Percentiles rank a stretch among this genome's conserved stretches.
Conservation (phyloP, 2,888 invertebrate genomes). For the Eupithecia tripunctaria region DNA sequence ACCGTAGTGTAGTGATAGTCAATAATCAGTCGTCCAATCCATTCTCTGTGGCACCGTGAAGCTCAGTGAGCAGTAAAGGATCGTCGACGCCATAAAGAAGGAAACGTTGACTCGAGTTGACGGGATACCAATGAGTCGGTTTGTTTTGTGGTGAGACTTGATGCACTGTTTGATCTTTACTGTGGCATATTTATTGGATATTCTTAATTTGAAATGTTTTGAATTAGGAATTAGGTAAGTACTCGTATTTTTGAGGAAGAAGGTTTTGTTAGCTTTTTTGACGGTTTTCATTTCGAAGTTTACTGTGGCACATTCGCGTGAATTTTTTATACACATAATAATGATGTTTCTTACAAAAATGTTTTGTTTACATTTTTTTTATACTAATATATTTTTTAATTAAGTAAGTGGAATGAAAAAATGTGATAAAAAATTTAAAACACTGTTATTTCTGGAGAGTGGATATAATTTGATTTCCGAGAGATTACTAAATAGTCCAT, state of each 20-base stretch:
- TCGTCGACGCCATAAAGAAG: constrained; percentile 39
- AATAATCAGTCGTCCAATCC: not conserved
- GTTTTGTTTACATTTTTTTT: too few species aligned
- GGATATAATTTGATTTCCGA: too few species aligned
- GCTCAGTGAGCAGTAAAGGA: constrained; percentile 36
- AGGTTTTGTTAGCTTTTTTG: not conserved
- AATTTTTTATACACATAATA: too few species aligned
- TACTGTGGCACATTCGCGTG: not conserved
- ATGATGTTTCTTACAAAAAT: too few species aligned
- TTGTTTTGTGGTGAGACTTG: constrained; percentile 31
- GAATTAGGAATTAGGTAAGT: not conserved
- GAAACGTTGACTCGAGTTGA: constrained; percentile 41
- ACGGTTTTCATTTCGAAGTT: not conserved
- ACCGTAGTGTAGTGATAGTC: too few species aligned
- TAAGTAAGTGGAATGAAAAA: too few species aligned
- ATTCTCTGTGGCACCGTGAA: constrained; percentile 26
- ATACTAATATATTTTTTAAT: too few species aligned
- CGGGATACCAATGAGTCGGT: constrained; percentile 47
- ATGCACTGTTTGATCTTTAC: constrained; percentile 13
- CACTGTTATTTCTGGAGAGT: too few species aligned
- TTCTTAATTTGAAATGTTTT: not conserved
- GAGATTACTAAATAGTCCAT: too few species aligned
- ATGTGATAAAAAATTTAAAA: too few species aligned
- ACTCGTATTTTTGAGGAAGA: not conserved
- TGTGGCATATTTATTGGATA: not conserved